These are phyloP conservation scores for Aphelinus certus DNA, from an alignment of 1,140 invertebrate species.

Conservation along the genomic window DNA sequence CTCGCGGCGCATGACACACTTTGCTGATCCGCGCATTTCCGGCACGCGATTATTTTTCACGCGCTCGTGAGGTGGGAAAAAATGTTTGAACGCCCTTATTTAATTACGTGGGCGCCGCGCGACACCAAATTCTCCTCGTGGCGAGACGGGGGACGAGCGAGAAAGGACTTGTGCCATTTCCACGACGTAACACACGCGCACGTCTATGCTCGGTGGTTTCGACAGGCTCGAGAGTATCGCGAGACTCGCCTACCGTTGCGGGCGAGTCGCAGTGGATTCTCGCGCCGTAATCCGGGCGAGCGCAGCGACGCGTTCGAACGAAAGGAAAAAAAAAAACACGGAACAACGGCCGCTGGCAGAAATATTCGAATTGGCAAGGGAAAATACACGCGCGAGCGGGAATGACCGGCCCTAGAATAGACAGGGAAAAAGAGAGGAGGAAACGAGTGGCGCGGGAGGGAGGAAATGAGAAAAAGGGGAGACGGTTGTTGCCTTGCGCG, in stretches of 20 bases:
- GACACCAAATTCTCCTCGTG: not conserved
- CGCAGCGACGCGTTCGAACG: constrained; percentile 14
- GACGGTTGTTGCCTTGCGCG: not conserved
- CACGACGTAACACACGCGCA: not conserved
- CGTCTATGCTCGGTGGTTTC: no score
- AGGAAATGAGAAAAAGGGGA: constrained; percentile 42
- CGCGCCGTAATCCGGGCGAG: constrained; percentile 13
- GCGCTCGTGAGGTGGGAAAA: no score
- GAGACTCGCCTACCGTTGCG: no score
- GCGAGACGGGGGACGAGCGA: constrained; percentile 18
- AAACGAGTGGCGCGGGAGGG: constrained; percentile 28
- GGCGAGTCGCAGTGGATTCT: not conserved
- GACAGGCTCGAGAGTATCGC: no score
- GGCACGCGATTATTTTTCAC: constrained; percentile 4
- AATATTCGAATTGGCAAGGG: constrained; percentile 34
- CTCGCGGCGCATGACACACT: not conserved
- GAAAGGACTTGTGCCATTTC: constrained; percentile 17
- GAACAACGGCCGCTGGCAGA: constrained; percentile 10
- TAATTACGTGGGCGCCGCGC: not conserved
- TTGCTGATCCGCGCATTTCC: not conserved
- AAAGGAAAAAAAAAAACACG: not conserved
- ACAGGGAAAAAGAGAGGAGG: constrained; percentile 24
- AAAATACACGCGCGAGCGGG: constrained; percentile 27
- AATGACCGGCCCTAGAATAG: constrained; percentile 23
- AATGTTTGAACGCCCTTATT: no score